Percentiles rank a stretch among this genome's conserved stretches.
Evolutionary conservation across 2,113 vertebrate species (phyloP).

Genomic region (Silurus asotus): DNA sequence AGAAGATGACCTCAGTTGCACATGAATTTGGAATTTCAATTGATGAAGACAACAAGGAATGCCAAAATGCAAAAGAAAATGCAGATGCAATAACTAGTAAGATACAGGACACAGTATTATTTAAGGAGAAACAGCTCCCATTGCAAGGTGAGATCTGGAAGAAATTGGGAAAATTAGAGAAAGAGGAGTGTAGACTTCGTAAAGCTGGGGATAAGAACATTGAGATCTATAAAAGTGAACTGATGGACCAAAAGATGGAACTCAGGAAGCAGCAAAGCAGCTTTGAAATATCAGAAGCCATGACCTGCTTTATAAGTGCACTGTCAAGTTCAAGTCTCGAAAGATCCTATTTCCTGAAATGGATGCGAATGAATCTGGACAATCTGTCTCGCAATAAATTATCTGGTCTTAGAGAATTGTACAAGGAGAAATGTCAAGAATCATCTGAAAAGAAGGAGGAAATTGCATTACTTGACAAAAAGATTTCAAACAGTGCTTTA

Average conservation of each 20-base stretch:
- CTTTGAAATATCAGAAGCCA: slow-evolving; percentile 51
- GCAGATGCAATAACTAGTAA: slow-evolving; percentile 53
- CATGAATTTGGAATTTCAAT: slow-evolving; percentile 59
- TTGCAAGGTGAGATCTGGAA: slow-evolving; percentile 65
- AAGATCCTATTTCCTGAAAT: slow-evolving; percentile 66
- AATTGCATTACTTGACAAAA: slow-evolving; percentile 58
- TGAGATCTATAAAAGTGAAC: slow-evolving; percentile 59
- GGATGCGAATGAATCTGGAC: slow-evolving; percentile 68
- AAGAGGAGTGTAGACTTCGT: slow-evolving; percentile 63
- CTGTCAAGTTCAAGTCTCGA: slow-evolving; percentile 57
- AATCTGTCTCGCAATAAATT: slow-evolving; percentile 52
- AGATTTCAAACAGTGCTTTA: slow-evolving; percentile 70
- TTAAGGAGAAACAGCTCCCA: slow-evolving; percentile 61
- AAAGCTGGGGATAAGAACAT: slow-evolving; percentile 53
- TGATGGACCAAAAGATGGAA: slow-evolving; percentile 37
- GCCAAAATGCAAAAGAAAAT: slow-evolving; percentile 56
- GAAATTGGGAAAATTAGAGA: slow-evolving; percentile 61
- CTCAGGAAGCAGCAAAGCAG: slow-evolving; percentile 53
- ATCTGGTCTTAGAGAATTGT: slow-evolving; percentile 39
- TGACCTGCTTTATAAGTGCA: slow-evolving; percentile 58
- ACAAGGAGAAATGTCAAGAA: slow-evolving; percentile 34
- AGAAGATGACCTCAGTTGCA: slow-evolving; percentile 55
- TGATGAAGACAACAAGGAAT: slow-evolving; percentile 62
- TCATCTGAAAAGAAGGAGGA: slow-evolving; percentile 56
- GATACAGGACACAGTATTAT: slow-evolving; percentile 54